phyloP scores from a whole-genome alignment of 2,888 invertebrate species.

The Leucoptera coffeella region DNA sequence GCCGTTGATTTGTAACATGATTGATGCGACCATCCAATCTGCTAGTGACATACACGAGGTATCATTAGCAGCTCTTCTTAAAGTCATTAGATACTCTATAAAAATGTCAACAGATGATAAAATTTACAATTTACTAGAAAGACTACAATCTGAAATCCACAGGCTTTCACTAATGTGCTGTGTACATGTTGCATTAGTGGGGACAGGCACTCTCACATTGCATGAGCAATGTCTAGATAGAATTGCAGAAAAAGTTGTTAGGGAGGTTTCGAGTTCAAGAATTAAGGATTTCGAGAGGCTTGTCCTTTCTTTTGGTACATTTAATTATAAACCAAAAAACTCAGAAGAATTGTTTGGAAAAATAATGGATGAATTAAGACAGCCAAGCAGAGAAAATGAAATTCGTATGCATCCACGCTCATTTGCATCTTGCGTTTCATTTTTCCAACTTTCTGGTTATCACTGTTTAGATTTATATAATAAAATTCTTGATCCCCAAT shows the following conservation, averaged over 20 bases:
- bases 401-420: conserved; percentile 52
- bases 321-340: conserved; percentile 51
- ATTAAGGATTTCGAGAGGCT: conserved; percentile 74
- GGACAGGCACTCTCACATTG: conserved; percentile 37
- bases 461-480: conserved; percentile 56
- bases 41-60: conserved; percentile 56
- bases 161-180: conserved; percentile 56
- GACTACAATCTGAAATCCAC: conserved; percentile 46
- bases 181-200: conserved; percentile 60
- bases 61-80: conserved; percentile 59
- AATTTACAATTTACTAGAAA: conserved; percentile 46
- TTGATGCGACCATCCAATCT: conserved; percentile 42
- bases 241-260: conserved; percentile 45
- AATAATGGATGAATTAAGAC: conserved; percentile 41
- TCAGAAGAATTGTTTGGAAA: conserved; percentile 23
- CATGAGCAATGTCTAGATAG: conserved; percentile 23
- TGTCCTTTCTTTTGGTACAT: conserved; percentile 54
- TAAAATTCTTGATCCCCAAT: conserved; percentile 49
- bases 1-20: conserved; percentile 38
- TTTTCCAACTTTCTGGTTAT: conserved; percentile 47
- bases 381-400: conserved; percentile 47
- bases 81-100: conserved; percentile 56
- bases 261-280: conserved; percentile 39
- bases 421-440: conserved; percentile 56
- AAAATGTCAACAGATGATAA: conserved; percentile 25